phyloP scores from a whole-genome alignment of 2,888 invertebrate genomes.

The Endomychus coccineus region DNA sequence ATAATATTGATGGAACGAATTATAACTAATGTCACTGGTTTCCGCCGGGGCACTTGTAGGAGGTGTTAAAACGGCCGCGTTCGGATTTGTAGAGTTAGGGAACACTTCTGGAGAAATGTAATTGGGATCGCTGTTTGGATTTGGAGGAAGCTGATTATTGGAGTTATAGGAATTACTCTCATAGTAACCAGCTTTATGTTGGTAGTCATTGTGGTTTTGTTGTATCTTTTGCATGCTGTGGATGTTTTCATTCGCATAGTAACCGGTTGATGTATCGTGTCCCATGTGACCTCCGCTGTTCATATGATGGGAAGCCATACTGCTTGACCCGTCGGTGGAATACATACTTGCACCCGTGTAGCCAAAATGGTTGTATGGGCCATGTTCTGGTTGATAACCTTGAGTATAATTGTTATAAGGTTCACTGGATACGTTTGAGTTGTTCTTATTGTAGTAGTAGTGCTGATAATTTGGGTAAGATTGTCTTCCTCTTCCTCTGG shows the following conservation, averaged over 20 bases:
- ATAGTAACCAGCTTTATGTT: constrained; percentile 47
- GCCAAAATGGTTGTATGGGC: constrained; percentile 38
- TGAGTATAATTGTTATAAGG: constrained; percentile 35
- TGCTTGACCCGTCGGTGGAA: constrained; percentile 32
- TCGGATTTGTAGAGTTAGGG: constrained; percentile 42
- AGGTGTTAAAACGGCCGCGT: constrained; percentile 52
- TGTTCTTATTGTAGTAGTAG: constrained; percentile 50
- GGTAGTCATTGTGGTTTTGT: constrained; percentile 30
- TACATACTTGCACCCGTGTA: constrained; percentile 36
- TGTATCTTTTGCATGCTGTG: constrained; percentile 36
- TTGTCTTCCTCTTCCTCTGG: constrained; percentile 33
- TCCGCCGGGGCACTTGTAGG: constrained; percentile 53
- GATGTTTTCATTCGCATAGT: constrained; percentile 37
- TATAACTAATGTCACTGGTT: constrained; percentile 58
- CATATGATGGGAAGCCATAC: constrained; percentile 30
- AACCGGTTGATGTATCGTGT: constrained; percentile 32
- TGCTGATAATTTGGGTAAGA: constrained; percentile 45
- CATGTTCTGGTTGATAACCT: constrained; percentile 36
- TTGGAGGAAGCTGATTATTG: constrained; percentile 39
- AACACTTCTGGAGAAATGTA: constrained; percentile 46
- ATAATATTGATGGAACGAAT: constrained; percentile 61
- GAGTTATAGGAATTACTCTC: constrained; percentile 48
- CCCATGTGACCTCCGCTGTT: constrained; percentile 30
- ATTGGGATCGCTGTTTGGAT: constrained; percentile 41
- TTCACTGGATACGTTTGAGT: constrained; percentile 31